Evolutionary conservation across 1,140 invertebrate genomes (phyloP).

Genomic region (Panulirus ornatus): DNA sequence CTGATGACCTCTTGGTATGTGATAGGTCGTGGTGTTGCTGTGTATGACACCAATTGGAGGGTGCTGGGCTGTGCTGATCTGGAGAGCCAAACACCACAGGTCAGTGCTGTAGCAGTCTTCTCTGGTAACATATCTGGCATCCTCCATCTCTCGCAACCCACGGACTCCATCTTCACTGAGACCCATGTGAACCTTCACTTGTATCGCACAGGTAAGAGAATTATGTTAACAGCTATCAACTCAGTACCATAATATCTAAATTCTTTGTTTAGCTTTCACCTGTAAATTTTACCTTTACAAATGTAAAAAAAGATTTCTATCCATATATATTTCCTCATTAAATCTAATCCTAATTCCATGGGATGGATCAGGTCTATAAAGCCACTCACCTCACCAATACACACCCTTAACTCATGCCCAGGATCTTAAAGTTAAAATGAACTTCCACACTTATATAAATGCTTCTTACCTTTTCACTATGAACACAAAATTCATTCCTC

Average conservation of each 20-base stretch:
- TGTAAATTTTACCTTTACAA: background rate
- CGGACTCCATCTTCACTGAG: slow-evolving; percentile 36
- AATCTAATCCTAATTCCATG: background rate
- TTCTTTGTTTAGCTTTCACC: background rate
- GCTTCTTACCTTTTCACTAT: no score
- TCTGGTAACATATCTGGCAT: slow-evolving; percentile 8
- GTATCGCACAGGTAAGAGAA: slow-evolving; percentile 23
- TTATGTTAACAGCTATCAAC: background rate
- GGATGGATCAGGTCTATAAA: background rate
- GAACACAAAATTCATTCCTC: no score
- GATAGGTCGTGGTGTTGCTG: slow-evolving; percentile 33
- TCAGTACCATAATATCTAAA: background rate
- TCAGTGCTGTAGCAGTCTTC: slow-evolving; percentile 9
- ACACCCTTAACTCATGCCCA: background rate
- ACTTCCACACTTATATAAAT: no score
- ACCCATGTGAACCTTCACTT: slow-evolving; percentile 17
- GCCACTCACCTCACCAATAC: background rate
- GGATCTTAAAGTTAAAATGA: no score
- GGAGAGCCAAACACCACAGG: background rate
- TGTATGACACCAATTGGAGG: slow-evolving; percentile 37
- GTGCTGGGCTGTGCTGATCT: slow-evolving; percentile 47
- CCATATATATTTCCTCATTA: background rate
- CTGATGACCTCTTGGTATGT: background rate
- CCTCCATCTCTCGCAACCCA: slow-evolving; percentile 16
- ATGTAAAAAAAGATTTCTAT: background rate